A percentile compares a stretch with the other conserved stretches of the same genome.
phyloP scores from a whole-genome alignment of 2,113 vertebrate genomes.

The Camelus bactrianus region DNA sequence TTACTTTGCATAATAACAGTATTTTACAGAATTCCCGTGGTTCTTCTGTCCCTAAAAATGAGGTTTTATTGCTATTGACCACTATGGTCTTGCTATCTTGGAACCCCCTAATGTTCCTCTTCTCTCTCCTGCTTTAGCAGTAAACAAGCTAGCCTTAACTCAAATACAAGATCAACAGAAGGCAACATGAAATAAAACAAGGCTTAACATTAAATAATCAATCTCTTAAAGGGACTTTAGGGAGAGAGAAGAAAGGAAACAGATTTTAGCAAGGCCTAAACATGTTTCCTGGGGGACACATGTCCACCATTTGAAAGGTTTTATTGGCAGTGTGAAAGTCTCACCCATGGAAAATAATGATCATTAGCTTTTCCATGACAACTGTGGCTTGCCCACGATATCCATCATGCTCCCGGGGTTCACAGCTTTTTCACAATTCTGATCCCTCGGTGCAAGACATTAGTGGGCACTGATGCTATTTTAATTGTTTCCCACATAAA shows the following conservation, averaged over 20 bases:
- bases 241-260: constrained; percentile 53
- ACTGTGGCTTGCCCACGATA: constrained; percentile 47
- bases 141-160: not conserved
- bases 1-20: not conserved
- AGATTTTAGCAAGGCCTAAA: constrained; percentile 70
- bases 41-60: not conserved
- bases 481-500: constrained; percentile 79
- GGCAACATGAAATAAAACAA: constrained; percentile 58
- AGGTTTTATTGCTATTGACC: not conserved
- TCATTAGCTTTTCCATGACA: constrained; percentile 75
- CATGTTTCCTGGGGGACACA: constrained; percentile 65
- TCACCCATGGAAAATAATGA: constrained; percentile 73
- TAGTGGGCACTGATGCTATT: constrained; percentile 73
- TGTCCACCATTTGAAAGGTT: constrained; percentile 45
- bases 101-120: not conserved
- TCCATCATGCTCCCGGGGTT: constrained; percentile 64
- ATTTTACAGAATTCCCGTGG: not conserved
- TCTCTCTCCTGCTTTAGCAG: not conserved
- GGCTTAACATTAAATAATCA: constrained; percentile 68
- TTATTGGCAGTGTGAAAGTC: constrained; percentile 68
- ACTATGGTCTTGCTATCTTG: not conserved
- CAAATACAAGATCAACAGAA: constrained; percentile 55
- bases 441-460: constrained; percentile 52
- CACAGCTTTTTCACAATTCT: constrained; percentile 45
- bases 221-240: constrained; percentile 60